Evolutionary conservation across 2,888 invertebrate genomes (phyloP).

Genomic region (Cenopis cana): DNA sequence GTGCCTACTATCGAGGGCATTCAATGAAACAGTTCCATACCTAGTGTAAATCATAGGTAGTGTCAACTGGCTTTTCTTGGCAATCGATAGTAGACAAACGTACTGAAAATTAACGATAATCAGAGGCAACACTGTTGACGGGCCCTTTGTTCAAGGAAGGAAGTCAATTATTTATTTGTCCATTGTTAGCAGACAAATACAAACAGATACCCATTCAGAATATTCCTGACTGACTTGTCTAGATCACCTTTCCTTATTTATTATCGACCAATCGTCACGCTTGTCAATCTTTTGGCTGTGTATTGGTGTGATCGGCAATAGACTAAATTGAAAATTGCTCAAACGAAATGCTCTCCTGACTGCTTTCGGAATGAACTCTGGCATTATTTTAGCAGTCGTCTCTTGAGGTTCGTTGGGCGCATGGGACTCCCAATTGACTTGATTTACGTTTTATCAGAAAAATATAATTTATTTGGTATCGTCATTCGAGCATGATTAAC

Average conservation of each 20-base stretch:
- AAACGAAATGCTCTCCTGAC: background rate
- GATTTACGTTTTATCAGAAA: no score
- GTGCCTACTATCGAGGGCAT: background rate
- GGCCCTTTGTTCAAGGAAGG: slow-evolving; percentile 20
- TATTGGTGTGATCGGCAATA: background rate
- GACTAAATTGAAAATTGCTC: no score
- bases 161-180: slow-evolving; percentile 35
- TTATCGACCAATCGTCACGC: background rate
- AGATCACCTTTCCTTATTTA: background rate
- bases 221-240: slow-evolving; percentile 10
- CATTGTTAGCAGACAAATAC: slow-evolving; percentile 19
- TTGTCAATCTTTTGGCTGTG: background rate
- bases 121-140: slow-evolving; percentile 4
- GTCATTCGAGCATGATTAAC: no score
- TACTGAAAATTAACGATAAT: slow-evolving; percentile 5
- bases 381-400: background rate
- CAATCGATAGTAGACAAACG: background rate
- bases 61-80: background rate
- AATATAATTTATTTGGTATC: no score
- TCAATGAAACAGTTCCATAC: background rate
- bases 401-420: background rate
- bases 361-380: background rate
- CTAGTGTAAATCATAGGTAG: background rate
- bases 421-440: background rate
- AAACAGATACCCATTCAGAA: slow-evolving; percentile 19